Evolutionary conservation across 2,797 vertebrate genomes (phyloP).

Genomic region (Cossypha caffra): DNA sequence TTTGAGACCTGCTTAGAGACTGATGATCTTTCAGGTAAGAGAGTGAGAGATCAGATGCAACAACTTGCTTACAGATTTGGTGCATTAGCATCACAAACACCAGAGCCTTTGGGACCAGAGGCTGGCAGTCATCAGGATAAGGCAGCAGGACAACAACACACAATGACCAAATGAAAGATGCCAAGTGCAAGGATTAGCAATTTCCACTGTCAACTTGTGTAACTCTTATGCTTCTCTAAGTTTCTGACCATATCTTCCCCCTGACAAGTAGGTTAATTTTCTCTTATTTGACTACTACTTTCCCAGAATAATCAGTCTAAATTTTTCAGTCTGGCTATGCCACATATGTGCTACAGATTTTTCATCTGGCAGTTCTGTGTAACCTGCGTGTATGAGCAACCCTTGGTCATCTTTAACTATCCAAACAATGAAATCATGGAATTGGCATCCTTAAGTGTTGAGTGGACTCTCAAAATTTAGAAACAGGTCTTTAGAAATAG

Average conservation of each 20-base stretch:
- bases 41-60: neutral
- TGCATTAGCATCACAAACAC: neutral
- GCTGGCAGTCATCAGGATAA: neutral
- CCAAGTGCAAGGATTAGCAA: neutral
- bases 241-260: neutral
- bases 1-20: neutral
- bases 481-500: neutral
- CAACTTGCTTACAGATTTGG: neutral
- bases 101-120: neutral
- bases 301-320: neutral
- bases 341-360: rapidly evolving
- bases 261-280: neutral
- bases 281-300: neutral
- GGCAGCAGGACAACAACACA: rapidly evolving
- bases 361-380: neutral
- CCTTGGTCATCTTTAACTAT: neutral
- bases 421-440: neutral
- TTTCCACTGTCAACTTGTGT: neutral
- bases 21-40: neutral
- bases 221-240: neutral
- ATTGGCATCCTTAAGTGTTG: neutral
- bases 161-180: neutral
- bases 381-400: neutral
- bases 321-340: neutral
- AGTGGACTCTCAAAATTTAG: neutral